Evolutionary conservation across 2,113 vertebrate species (phyloP).

Genomic region (Todiramphus chloris): DNA sequence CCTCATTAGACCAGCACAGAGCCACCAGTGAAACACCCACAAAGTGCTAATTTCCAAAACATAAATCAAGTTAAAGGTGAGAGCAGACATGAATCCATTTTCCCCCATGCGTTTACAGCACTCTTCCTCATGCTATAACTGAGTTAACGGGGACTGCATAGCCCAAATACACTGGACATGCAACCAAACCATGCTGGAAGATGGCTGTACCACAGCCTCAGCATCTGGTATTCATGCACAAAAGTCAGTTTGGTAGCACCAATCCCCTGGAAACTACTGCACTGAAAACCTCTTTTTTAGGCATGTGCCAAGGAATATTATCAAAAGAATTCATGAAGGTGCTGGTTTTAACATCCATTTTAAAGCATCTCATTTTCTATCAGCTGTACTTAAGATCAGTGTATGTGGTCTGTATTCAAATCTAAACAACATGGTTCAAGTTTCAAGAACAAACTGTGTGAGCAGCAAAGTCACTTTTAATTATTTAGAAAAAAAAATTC

Average conservation of each 20-base stretch:
- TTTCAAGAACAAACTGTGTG: background rate
- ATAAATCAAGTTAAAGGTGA: background rate
- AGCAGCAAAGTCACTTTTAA: background rate
- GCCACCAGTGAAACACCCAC: background rate
- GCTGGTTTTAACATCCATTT: background rate
- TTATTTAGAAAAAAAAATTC: background rate
- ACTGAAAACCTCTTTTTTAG: background rate
- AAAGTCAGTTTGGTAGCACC: background rate
- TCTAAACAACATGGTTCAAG: background rate
- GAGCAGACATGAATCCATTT: background rate
- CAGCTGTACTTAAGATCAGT: background rate
- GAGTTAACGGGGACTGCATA: background rate
- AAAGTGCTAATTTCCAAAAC: background rate
- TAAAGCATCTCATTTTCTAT: background rate
- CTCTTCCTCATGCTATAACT: background rate
- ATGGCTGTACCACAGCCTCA: accelerated
- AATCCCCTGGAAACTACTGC: background rate
- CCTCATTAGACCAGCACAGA: background rate
- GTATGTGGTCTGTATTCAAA: background rate
- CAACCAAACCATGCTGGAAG: background rate
- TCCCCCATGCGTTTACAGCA: background rate
- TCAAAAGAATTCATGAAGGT: background rate
- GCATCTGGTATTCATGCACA: background rate
- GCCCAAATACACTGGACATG: background rate
- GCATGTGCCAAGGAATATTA: background rate